Evolutionary conservation across 2,113 vertebrate genomes (phyloP), one percentile per base, ranked within the genome.

Genomic region (Callionymus lyra): DNA sequence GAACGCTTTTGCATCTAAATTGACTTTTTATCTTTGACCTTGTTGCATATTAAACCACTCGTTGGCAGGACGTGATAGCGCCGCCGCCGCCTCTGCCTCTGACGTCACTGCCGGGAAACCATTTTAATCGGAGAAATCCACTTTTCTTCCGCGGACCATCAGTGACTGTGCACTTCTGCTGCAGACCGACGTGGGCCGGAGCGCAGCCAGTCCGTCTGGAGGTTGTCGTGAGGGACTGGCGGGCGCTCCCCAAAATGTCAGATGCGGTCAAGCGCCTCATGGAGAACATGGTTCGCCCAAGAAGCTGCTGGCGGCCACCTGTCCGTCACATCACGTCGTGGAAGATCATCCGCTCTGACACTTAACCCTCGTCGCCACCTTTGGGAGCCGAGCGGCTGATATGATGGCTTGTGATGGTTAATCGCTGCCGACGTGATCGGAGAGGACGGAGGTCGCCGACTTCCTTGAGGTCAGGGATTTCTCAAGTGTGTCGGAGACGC

Each of bases 191-290:
- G 13, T 53, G 38, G 12, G 41, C 39, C 21, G 15, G 27, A 35
- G 21, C 56, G 43, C 17, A 4, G 13, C 41, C 10, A 38, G 59
- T 3, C 34, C 41, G 60, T 61, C 56, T 68, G 11, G 44, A 65
- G 61, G 64, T 74, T 34, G 44, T 44, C 49, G 40, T 19, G 12
- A 53, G 38, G 57, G 55, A 51, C 15, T 32, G 53, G n/a, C n/a
- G 50, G 16, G 62, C 32, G 68, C 56, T 77, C 59, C 60, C 56
- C 61, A 80, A n/a, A 84, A 86, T 84, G 82, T 82, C 84, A 83
- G 65, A 69, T 59, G 63, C 66, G 57, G 63, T 81, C 68, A 59
- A 74, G 69, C 72, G 48, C 56, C 51, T 67, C 55, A 12, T 21
- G 50, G 54, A 67, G 66, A 75, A 82, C 73, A 70, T 63, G 62